Conservation (phyloP, 2,888 invertebrate species). For the Drosophila algonquin region DNA sequence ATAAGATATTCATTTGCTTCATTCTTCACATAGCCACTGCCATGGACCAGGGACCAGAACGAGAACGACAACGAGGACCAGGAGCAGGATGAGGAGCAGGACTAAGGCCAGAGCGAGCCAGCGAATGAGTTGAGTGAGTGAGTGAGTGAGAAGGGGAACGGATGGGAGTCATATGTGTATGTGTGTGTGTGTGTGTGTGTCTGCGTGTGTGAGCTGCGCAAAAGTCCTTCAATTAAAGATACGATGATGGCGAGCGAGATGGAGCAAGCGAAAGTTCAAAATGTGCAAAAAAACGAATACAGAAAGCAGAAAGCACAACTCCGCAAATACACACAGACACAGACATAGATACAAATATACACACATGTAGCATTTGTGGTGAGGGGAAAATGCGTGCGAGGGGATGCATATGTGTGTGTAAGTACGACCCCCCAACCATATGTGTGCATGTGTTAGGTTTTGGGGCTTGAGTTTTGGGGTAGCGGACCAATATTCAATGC, state of each 20-base stretch:
- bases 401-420: constrained; percentile 7
- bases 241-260: constrained; percentile 73
- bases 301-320: constrained; percentile 58
- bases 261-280: constrained; percentile 76
- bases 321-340: constrained; percentile 44
- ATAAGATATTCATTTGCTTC: constrained; percentile 80
- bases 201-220: constrained; percentile 67
- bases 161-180: constrained; percentile 21
- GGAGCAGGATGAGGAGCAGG: neutral
- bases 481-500: constrained; percentile 31
- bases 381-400: constrained; percentile 21
- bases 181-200: neutral
- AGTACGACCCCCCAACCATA: constrained; percentile 2
- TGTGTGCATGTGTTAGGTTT: constrained; percentile 8
- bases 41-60: constrained; percentile 52
- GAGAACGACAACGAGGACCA: neutral
- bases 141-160: constrained; percentile 16
- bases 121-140: constrained; percentile 42
- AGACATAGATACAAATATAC: constrained; percentile 18
- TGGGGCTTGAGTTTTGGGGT: constrained; percentile 14
- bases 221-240: constrained; percentile 80
- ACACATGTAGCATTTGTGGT: constrained; percentile 5
- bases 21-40: constrained; percentile 77
- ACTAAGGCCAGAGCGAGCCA: constrained; percentile 58
- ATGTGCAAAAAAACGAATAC: constrained; percentile 60